Evolutionary conservation across 2,797 vertebrate genomes (phyloP).

Genomic region (Hypotaenidia okinawae): DNA sequence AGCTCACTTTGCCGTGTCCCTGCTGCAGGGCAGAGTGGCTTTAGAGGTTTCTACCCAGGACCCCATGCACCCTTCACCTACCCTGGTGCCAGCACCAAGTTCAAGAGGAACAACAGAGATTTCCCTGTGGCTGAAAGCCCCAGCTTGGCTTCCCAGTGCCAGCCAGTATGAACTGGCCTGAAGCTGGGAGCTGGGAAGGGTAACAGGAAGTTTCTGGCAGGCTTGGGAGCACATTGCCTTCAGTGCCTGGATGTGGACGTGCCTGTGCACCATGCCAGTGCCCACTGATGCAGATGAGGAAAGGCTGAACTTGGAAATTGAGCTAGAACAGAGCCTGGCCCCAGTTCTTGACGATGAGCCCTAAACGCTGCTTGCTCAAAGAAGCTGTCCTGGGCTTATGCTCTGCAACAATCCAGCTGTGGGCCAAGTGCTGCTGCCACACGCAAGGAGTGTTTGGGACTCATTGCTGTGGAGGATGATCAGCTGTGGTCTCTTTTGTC

Average conservation of each 20-base stretch:
- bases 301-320: background rate
- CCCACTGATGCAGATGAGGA: background rate
- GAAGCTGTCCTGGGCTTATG: background rate
- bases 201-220: background rate
- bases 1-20: background rate
- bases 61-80: background rate
- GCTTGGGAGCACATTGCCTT: background rate
- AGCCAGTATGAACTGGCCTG: background rate
- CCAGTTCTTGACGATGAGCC: background rate
- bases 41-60: background rate
- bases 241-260: background rate
- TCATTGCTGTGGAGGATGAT: background rate
- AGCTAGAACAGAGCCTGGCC: background rate
- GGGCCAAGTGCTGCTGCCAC: background rate
- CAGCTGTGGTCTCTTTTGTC: background rate
- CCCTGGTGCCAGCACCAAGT: background rate
- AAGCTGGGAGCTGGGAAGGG: background rate
- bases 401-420: background rate
- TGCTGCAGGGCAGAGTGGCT: background rate
- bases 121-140: background rate
- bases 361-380: background rate
- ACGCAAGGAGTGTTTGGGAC: background rate
- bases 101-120: background rate
- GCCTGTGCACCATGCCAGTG: accelerated
- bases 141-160: background rate